A percentile compares a stretch with the other conserved stretches of the same genome.
These are phyloP conservation scores for Elachura formosa DNA, from an alignment of 2,113 vertebrate genomes.

Conservation along the genomic window DNA sequence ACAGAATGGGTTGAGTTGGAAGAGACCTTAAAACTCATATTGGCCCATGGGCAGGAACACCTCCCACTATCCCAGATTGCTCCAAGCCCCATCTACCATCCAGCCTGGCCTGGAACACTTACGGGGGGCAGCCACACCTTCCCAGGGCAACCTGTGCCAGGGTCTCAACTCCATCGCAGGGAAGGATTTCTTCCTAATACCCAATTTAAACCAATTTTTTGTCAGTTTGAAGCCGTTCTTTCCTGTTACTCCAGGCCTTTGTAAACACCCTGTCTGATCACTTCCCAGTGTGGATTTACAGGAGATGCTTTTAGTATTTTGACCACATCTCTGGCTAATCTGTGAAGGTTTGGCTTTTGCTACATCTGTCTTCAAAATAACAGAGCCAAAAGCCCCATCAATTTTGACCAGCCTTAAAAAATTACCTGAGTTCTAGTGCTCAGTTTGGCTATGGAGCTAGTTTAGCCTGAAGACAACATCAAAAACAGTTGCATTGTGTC, in stretches of 20 bases:
- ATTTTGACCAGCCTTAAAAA: not conserved
- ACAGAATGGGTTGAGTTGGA: not conserved
- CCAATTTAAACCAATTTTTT: not conserved
- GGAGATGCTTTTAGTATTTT: not conserved
- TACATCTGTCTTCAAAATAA: not conserved
- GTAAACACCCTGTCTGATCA: not conserved
- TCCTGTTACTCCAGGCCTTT: not conserved
- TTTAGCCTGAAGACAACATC: not conserved
- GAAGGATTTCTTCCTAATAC: not conserved
- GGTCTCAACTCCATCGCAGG: fast-evolving
- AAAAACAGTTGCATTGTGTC: not conserved
- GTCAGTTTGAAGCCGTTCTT: not conserved
- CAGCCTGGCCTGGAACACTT: not conserved
- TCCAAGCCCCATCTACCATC: fast-evolving
- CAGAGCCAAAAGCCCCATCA: not conserved
- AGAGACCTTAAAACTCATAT: not conserved
- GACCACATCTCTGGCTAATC: not conserved
- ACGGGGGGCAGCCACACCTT: not conserved
- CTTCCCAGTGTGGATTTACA: not conserved
- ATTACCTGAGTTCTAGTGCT: not conserved
- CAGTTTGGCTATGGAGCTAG: not conserved
- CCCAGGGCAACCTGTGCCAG: not conserved
- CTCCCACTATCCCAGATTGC: not conserved
- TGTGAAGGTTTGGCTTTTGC: not conserved
- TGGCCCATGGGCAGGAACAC: not conserved